Evolutionary conservation across 2,113 vertebrate species (phyloP), one percentile per base, ranked within the genome.

Genomic region (Vanacampus margaritifer): DNA sequence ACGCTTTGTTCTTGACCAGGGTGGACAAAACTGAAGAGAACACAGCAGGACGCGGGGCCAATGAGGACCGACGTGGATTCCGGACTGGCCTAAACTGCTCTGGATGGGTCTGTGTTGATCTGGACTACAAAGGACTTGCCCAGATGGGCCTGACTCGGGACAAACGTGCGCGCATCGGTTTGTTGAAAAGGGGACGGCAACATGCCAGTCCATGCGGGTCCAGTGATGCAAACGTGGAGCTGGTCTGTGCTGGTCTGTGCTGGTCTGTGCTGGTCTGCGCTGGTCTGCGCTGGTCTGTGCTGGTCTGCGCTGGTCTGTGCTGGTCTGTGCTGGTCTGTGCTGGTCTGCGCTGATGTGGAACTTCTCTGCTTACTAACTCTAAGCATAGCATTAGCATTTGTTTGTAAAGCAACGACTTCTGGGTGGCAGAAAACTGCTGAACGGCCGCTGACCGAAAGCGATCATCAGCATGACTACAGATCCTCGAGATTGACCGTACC

Each of bases 1-100:
- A 43, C 13, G 65, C 14, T 69, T 85, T 84, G 2, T 76, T 88
- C 76, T 78, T 90, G 64, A 88, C 62, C 79, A 90, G 78, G 0
- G 78, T 81, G 66, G 74, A 63, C 54, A 90, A 68, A 24, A 90
- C 89, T 90, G 75, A 0, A 19, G 35, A 46, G 11, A 32, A 41
- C 5, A 28, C 14, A 43, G 32, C 48, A 13, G 13, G 13, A 16
- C 39, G 26, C 54, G 2, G 23, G 48, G 14, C 45, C 16, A 19
- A 46, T 45, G 4, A 21, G 37, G 1, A 50, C 4, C 13, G 24
- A 1, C 28, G 21, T 0, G 19, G 9, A 14, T 23, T 26, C 24
- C 0, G 19, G 9, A 14, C 28, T n/a, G 19, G 11, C 35, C 54
- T 13, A 36, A 1, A 2, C 21, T 8, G 68, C 13, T 28, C 51